These are phyloP conservation scores for Odocoileus hemionus DNA, from an alignment of 2,113 vertebrate species.

Conservation along the genomic window DNA sequence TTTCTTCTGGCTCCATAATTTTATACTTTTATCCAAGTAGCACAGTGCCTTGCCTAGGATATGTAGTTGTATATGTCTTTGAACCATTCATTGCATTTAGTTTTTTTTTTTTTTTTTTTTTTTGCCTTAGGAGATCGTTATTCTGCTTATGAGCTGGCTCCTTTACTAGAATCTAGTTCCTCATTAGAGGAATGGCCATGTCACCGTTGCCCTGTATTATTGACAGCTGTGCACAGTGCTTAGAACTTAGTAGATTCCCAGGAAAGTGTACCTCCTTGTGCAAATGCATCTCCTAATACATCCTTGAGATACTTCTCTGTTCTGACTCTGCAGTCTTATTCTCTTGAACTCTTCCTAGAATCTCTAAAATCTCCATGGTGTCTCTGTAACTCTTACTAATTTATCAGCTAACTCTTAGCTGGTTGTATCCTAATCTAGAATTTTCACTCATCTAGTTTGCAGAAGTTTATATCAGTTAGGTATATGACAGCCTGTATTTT, in stretches of 20 bases:
- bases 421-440: not conserved
- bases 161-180: not conserved
- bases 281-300: not conserved
- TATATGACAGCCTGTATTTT: not conserved
- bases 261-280: not conserved
- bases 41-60: not conserved
- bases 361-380: not conserved
- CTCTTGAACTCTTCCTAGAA: not conserved
- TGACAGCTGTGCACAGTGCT: not conserved
- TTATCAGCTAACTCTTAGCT: not conserved
- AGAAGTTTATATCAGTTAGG: not conserved
- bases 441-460: not conserved
- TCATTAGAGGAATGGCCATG: not conserved
- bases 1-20: not conserved
- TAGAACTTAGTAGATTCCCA: not conserved
- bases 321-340: not conserved
- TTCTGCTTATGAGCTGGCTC: not conserved
- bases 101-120: not conserved
- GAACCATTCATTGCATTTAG: not conserved
- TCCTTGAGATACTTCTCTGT: not conserved
- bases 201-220: not conserved
- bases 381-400: not conserved
- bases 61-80: not conserved
- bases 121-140: not conserved
- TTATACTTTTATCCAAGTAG: not conserved